Conservation (phyloP, 2,888 invertebrate genomes). For the Zygaena filipendulae region DNA sequence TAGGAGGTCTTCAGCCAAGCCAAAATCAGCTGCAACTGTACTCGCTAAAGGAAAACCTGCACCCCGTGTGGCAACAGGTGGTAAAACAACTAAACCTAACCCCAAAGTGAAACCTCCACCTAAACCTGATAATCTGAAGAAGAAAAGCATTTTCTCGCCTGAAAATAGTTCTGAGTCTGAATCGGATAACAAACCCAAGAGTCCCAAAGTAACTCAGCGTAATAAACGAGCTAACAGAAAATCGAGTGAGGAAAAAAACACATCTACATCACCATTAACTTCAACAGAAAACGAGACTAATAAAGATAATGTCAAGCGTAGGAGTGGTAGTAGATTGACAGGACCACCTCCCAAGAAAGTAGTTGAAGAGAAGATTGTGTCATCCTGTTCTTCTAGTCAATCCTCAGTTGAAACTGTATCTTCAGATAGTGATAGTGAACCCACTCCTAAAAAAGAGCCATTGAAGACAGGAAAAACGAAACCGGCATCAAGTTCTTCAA, state of each 20-base stretch:
- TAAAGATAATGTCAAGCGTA: conserved; percentile 42
- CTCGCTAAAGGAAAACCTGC: conserved; percentile 64
- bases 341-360: conserved; percentile 53
- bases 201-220: conserved; percentile 37
- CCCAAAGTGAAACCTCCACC: conserved; percentile 44
- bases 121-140: conserved; percentile 55
- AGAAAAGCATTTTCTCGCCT: conserved; percentile 85
- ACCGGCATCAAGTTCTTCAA: conserved; percentile 30
- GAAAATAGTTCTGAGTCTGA: conserved; percentile 71
- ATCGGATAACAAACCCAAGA: conserved; percentile 41
- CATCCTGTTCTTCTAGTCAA: conserved; percentile 56
- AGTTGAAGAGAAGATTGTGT: conserved; percentile 47
- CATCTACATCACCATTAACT: conserved; percentile 24
- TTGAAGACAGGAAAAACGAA: conserved; percentile 46
- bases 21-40: conserved; percentile 72
- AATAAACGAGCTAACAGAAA: conserved; percentile 41
- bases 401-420: conserved; percentile 55
- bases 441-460: conserved; percentile 37
- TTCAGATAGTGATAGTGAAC: conserved; percentile 53
- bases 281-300: conserved; percentile 33
- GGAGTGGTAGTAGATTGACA: conserved; percentile 37
- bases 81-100: conserved; percentile 47
- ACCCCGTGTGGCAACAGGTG: conserved; percentile 36
- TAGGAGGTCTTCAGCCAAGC: conserved; percentile 67
- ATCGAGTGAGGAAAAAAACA: conserved; percentile 47